Evolutionary conservation across 2,113 vertebrate genomes (phyloP).

Genomic region (Chitala chitala): DNA sequence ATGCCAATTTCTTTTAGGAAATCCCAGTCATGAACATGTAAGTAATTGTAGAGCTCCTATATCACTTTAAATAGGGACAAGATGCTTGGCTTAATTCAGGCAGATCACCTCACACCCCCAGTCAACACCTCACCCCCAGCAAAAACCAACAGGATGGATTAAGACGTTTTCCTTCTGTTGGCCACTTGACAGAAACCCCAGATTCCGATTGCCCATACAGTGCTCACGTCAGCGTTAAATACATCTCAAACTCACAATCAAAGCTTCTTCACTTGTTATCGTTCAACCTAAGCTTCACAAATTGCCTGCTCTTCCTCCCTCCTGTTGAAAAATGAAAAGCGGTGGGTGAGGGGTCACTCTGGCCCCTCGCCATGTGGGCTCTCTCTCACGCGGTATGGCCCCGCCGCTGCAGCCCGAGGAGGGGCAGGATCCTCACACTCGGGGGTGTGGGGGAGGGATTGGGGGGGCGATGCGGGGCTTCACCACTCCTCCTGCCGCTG

Average conservation of each 20-base stretch:
- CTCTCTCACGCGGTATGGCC: conserved; percentile 27
- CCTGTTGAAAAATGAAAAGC: neutral
- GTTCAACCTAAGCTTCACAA: conserved; percentile 17
- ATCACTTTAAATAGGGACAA: conserved; percentile 1
- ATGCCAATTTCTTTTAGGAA: neutral
- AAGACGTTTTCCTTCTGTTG: conserved; percentile 58
- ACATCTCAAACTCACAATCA: conserved; percentile 42
- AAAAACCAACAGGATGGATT: neutral
- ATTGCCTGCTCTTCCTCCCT: neutral
- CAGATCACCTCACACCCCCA: neutral
- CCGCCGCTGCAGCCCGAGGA: conserved; percentile 51
- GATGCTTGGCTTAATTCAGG: neutral
- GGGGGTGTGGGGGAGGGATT: conserved; percentile 19
- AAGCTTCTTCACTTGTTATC: conserved; percentile 39
- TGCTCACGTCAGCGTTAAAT: conserved; percentile 68
- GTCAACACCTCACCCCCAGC: neutral
- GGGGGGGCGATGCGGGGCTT: conserved; percentile 43
- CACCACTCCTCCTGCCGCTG: conserved; percentile 80
- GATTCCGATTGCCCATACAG: conserved; percentile 68
- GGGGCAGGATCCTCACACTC: conserved; percentile 39
- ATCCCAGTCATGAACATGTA: neutral
- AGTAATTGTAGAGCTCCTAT: neutral
- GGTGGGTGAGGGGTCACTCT: neutral
- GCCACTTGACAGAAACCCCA: conserved; percentile 50
- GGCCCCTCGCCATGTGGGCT: neutral